A percentile compares a stretch with the other conserved stretches of the same genome.
phyloP scores from a whole-genome alignment of 2,888 invertebrate genomes.

The Mesorhabditis spiculigera region DNA sequence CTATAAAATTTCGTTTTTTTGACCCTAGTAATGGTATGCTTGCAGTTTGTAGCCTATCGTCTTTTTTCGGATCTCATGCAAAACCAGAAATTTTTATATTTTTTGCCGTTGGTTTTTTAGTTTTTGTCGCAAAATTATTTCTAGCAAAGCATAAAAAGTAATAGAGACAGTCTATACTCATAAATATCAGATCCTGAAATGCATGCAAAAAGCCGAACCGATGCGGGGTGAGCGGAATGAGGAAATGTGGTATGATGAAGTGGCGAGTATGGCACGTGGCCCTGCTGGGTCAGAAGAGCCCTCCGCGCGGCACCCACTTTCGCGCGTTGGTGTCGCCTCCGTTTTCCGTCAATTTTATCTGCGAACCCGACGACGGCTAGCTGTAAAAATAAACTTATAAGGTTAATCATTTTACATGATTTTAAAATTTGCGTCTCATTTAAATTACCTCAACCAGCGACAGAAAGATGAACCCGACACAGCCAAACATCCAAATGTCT shows the following conservation, averaged over 20 bases:
- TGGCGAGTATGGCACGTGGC: background rate
- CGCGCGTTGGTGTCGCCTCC: constrained; percentile 26
- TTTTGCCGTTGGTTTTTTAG: no score
- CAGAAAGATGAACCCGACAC: constrained; percentile 57
- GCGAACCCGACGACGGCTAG: constrained; percentile 58
- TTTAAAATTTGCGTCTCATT: no score
- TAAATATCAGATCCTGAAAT: no score
- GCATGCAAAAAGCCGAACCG: background rate
- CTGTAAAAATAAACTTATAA: constrained; percentile 19
- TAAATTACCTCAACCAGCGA: constrained; percentile 49
- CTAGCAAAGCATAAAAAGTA: background rate
- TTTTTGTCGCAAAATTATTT: no score
- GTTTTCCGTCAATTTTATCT: constrained; percentile 48
- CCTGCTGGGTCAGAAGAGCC: background rate
- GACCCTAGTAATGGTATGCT: background rate
- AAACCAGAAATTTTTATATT: background rate
- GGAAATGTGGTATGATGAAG: background rate
- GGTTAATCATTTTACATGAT: no score
- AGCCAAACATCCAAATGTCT: constrained; percentile 58
- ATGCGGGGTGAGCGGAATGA: background rate
- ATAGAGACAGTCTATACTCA: background rate
- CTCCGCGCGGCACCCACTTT: background rate
- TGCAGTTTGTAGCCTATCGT: background rate
- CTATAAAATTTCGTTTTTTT: no score
- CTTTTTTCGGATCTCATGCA: background rate